These are phyloP conservation scores for Balaeniceps rex DNA, from an alignment of 2,113 vertebrate genomes.

Conservation along the genomic window DNA sequence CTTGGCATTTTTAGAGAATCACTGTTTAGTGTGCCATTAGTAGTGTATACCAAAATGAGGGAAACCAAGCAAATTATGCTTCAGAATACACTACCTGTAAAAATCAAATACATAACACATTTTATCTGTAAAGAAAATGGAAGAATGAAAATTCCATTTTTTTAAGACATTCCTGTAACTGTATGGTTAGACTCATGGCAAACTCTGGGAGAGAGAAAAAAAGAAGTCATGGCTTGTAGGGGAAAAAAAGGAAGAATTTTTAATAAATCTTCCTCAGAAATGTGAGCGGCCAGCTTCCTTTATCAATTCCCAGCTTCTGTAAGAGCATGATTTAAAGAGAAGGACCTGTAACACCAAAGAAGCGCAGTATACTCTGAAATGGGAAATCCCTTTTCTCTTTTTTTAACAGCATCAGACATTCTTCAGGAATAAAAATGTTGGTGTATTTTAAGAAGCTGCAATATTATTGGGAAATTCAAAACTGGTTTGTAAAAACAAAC, in stretches of 20 bases:
- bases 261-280: background rate
- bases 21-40: background rate
- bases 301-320: background rate
- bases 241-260: background rate
- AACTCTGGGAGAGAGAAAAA: background rate
- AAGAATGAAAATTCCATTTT: background rate
- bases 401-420: background rate
- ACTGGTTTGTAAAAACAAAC: background rate
- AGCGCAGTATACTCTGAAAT: background rate
- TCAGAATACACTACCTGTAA: background rate
- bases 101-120: background rate
- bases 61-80: background rate
- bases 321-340: background rate
- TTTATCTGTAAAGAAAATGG: background rate
- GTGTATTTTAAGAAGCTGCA: background rate
- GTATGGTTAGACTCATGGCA: background rate
- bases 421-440: background rate
- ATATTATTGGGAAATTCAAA: background rate
- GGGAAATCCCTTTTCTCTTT: background rate
- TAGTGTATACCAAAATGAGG: background rate
- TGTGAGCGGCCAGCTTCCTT: background rate
- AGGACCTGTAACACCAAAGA: background rate
- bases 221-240: background rate
- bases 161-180: background rate
- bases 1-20: background rate